Percentiles rank a stretch among this genome's conserved stretches.
phyloP scores from a whole-genome alignment of 1,140 invertebrate species.

The Nasonia longicornis region DNA sequence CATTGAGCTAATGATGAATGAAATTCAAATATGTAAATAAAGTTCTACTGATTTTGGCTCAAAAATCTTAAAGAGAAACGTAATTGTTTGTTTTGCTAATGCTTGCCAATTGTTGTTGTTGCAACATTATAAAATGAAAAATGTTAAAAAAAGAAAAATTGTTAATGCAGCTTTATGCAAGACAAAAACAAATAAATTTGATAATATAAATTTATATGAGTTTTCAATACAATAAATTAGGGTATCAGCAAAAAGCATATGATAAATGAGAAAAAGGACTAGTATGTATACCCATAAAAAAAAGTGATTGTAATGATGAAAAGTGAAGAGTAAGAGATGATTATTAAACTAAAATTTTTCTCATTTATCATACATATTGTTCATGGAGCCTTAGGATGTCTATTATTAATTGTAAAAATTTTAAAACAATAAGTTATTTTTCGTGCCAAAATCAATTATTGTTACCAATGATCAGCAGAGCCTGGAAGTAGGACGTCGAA shows the following conservation, averaged over 20 bases:
- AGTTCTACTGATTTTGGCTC: constrained; percentile 42
- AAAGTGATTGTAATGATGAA: neutral
- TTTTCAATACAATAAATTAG: neutral
- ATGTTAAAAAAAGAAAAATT: neutral
- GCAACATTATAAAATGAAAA: neutral
- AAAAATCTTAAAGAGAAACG: constrained; percentile 28
- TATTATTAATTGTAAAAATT: constrained; percentile 21
- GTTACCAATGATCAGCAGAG: constrained; percentile 45
- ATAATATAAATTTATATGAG: neutral
- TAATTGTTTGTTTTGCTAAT: neutral
- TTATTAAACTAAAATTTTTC: constrained; percentile 9
- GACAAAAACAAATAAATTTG: neutral
- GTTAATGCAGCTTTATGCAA: constrained; percentile 6
- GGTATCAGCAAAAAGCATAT: constrained; percentile 12
- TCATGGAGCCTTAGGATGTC: neutral
- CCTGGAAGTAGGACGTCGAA: constrained; percentile 38
- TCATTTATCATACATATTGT: constrained; percentile 26
- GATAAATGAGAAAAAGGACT: constrained; percentile 23
- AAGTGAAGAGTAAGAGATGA: neutral
- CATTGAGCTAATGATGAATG: constrained; percentile 43
- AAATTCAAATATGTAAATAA: constrained; percentile 48
- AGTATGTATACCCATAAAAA: neutral
- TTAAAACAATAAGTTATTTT: constrained; percentile 21
- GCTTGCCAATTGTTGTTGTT: constrained; percentile 17
- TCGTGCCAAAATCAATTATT: constrained; percentile 46